Percentiles rank a stretch among this genome's conserved stretches.
Evolutionary conservation across 2,888 invertebrate species (phyloP).

Genomic region (Monoplex corrugatus): DNA sequence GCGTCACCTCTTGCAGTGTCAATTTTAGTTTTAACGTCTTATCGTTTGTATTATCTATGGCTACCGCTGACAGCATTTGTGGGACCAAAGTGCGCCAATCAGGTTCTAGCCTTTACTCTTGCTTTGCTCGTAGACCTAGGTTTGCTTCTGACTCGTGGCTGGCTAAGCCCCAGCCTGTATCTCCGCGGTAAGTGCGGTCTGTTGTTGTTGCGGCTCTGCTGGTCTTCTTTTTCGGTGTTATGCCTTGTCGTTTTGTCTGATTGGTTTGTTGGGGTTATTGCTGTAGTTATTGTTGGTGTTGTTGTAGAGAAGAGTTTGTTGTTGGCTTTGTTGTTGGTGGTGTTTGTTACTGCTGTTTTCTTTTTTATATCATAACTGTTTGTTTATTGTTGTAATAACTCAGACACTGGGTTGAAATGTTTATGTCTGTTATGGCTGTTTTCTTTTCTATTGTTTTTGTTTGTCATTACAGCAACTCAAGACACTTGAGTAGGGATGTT

Average conservation of each 20-base stretch:
- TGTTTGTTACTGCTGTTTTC: not conserved
- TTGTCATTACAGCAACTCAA: too few species aligned
- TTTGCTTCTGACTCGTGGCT: slow-evolving; percentile 53
- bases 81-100: slow-evolving; percentile 49
- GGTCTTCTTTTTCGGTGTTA: not conserved
- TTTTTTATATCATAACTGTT: not conserved
- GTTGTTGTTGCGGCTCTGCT: not conserved
- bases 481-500: too few species aligned
- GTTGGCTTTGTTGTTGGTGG: not conserved
- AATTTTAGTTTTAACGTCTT: too few species aligned
- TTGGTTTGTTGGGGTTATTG: not conserved
- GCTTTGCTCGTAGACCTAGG: slow-evolving; percentile 58
- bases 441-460: too few species aligned
- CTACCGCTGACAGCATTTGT: slow-evolving; percentile 38
- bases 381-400: not conserved
- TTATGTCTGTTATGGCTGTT: too few species aligned
- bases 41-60: not conserved
- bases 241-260: too few species aligned
- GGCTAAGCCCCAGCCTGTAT: slow-evolving; percentile 36
- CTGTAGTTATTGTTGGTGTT: not conserved
- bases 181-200: slow-evolving; percentile 46
- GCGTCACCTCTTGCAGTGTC: too few species aligned
- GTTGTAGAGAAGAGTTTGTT: not conserved
- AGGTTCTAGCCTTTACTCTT: slow-evolving; percentile 55
- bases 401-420: too few species aligned